Percentiles rank a stretch among this genome's conserved stretches.
Conservation (phyloP, 2,797 vertebrate genomes). For the Falco berigora region DNA sequence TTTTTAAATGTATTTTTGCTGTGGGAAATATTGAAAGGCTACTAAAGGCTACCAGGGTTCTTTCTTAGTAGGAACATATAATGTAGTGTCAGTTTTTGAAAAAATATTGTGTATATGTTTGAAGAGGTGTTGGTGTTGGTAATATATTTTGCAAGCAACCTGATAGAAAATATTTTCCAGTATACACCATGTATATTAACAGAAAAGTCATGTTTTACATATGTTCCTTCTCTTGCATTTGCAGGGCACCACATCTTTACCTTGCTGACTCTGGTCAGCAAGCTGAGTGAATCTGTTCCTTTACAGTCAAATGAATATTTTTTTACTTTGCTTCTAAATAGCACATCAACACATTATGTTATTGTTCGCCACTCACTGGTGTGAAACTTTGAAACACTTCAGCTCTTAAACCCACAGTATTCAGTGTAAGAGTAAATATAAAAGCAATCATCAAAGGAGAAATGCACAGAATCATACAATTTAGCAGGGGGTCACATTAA, state of each 20-base stretch:
- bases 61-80: background rate
- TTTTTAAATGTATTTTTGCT: fast-evolving
- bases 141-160: background rate
- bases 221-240: background rate
- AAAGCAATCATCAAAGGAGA: background rate
- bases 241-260: background rate
- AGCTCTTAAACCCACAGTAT: background rate
- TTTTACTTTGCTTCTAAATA: background rate
- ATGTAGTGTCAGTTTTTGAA: slow-evolving; percentile 35
- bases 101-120: background rate
- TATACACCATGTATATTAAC: background rate
- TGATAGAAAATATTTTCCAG: slow-evolving; percentile 18
- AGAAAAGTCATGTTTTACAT: slow-evolving; percentile 8
- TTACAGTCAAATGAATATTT: background rate
- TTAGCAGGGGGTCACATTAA: background rate
- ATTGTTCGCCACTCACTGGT: background rate
- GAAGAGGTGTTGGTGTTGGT: background rate
- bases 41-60: background rate
- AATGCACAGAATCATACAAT: background rate
- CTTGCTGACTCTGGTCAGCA: background rate
- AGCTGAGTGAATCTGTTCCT: background rate
- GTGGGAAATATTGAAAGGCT: slow-evolving; percentile 26
- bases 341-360: background rate
- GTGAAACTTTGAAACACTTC: background rate
- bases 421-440: background rate